Percentiles rank a stretch among this genome's conserved stretches.
These are phyloP conservation scores for Toxostoma redivivum DNA, from an alignment of 2,113 vertebrate species.

Conservation along the genomic window DNA sequence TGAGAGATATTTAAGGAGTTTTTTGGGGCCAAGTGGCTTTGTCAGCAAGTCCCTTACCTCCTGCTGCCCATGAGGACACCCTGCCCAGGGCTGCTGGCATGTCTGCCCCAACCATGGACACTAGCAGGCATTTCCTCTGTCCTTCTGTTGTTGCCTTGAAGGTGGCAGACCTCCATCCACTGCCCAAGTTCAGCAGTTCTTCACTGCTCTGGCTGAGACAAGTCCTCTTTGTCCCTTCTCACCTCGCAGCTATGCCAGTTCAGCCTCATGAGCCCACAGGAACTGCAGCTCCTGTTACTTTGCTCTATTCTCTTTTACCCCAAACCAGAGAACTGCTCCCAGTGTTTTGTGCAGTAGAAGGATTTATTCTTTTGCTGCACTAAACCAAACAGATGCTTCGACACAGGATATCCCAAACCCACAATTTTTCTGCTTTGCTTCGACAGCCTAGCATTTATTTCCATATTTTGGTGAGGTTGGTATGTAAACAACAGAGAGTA, in stretches of 20 bases:
- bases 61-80: rapidly evolving
- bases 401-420: not conserved
- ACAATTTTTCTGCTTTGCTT: not conserved
- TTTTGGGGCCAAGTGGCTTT: not conserved
- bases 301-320: not conserved
- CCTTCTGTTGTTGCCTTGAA: not conserved
- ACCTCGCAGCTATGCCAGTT: not conserved
- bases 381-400: not conserved
- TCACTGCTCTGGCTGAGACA: not conserved
- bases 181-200: not conserved
- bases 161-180: not conserved
- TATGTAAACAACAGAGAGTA: slow-evolving; percentile 34
- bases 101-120: not conserved
- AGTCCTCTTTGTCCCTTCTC: not conserved
- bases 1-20: not conserved
- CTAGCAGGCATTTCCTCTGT: not conserved
- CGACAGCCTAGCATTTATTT: not conserved
- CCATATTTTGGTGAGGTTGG: not conserved
- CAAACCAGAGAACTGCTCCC: not conserved
- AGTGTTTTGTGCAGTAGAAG: not conserved
- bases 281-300: not conserved
- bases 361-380: not conserved
- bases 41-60: not conserved
- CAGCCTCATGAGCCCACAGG: rapidly evolving
- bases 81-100: not conserved